A percentile compares a stretch with the other conserved stretches of the same genome.
Evolutionary conservation across 1,140 invertebrate genomes (phyloP).

Genomic region (Lordiphosa mommai): DNA sequence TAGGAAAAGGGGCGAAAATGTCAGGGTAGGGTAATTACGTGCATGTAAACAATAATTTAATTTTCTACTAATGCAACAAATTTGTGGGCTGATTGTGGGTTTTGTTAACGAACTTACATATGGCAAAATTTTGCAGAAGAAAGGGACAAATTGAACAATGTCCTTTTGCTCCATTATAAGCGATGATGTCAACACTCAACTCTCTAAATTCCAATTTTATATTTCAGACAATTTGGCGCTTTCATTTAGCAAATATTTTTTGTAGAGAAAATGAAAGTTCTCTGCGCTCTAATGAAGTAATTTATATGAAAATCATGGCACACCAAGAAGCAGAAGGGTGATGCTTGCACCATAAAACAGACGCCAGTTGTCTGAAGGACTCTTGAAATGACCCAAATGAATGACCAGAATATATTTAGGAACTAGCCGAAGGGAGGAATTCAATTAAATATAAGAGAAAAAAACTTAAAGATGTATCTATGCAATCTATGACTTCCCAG

Average conservation of each 20-base stretch:
- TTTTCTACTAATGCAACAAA: slow-evolving; percentile 73
- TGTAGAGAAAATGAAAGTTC: slow-evolving; percentile 7
- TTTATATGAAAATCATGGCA: slow-evolving; percentile 63
- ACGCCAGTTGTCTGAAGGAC: slow-evolving; percentile 42
- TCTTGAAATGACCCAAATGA: slow-evolving; percentile 1
- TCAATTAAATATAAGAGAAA: background rate
- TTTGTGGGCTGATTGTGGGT: slow-evolving; percentile 76
- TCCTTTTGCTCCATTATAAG: background rate
- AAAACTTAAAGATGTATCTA: background rate
- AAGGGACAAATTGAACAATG: too few species aligned
- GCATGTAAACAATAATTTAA: slow-evolving; percentile 79
- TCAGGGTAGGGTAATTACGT: slow-evolving; percentile 67
- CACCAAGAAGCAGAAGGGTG: slow-evolving; percentile 9
- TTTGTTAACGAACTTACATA: slow-evolving; percentile 46
- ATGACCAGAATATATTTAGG: background rate
- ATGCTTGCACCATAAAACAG: slow-evolving; percentile 22
- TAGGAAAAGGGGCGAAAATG: slow-evolving; percentile 5
- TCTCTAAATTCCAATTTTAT: slow-evolving; percentile 2
- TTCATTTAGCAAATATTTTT: slow-evolving; percentile 44
- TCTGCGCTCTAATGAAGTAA: slow-evolving; percentile 52
- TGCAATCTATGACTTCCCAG: background rate
- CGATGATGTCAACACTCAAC: slow-evolving; percentile 31
- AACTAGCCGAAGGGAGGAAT: background rate
- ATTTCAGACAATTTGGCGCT: slow-evolving; percentile 20
- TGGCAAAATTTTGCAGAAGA: too few species aligned